A percentile compares a stretch with the other conserved stretches of the same genome.
phyloP scores from a whole-genome alignment of 2,888 invertebrate species.

The Drosophila mulleri region DNA sequence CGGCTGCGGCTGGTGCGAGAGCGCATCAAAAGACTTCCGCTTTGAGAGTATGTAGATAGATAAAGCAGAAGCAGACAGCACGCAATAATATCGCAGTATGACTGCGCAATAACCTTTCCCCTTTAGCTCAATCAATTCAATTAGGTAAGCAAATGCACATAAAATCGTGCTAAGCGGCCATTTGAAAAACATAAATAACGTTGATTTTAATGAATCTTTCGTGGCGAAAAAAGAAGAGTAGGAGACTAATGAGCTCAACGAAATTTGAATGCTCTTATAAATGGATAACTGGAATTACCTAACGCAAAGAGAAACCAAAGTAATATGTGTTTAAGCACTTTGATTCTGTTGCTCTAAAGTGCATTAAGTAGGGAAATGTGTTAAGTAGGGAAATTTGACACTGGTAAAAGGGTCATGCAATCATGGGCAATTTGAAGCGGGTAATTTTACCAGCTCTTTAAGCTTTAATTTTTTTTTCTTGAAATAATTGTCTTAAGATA shows the following conservation, averaged over 20 bases:
- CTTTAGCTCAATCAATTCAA: slow-evolving; percentile 44
- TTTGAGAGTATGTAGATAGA: slow-evolving; percentile 6
- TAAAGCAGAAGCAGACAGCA: background rate
- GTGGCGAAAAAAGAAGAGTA: slow-evolving; percentile 2
- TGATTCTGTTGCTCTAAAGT: background rate
- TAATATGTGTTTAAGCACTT: background rate
- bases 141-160: slow-evolving; percentile 39
- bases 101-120: slow-evolving; percentile 52
- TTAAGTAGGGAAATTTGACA: background rate
- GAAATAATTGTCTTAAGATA: too few relatives aligned
- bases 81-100: background rate
- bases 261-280: slow-evolving; percentile 8
- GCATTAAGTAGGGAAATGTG: too few relatives aligned
- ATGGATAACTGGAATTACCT: background rate
- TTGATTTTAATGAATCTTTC: slow-evolving; percentile 43
- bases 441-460: too few relatives aligned
- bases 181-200: slow-evolving; percentile 21
- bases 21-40: slow-evolving; percentile 35
- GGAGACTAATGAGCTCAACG: background rate
- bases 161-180: slow-evolving; percentile 24
- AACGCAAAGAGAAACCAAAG: background rate
- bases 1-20: slow-evolving; percentile 7
- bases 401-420: too few relatives aligned
- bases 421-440: background rate
- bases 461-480: too few relatives aligned